Evolutionary conservation across 2,888 invertebrate species (phyloP).

Genomic region (Didymodactylos carnosus): DNA sequence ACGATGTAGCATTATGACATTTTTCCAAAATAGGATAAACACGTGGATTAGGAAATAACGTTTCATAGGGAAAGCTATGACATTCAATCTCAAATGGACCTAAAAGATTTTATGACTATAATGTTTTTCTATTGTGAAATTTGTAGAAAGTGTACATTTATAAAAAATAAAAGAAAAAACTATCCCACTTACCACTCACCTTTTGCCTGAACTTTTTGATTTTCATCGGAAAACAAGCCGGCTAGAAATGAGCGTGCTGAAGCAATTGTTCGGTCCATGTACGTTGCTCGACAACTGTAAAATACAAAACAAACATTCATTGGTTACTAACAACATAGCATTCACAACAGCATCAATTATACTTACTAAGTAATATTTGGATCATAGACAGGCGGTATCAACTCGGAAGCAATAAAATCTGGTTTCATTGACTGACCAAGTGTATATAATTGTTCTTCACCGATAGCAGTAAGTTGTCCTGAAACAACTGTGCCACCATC

Average conservation of each 20-base stretch:
- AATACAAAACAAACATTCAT: not conserved
- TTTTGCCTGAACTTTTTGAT: not conserved
- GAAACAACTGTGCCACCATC: not conserved
- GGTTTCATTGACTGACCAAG: not conserved
- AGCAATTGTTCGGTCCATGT: not conserved
- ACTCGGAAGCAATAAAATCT: not conserved
- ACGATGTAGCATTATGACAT: not conserved
- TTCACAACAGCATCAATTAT: not conserved
- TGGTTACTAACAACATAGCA: not conserved
- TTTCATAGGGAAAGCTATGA: not conserved
- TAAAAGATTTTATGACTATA: no score
- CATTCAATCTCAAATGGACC: not conserved
- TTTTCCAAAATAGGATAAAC: not conserved
- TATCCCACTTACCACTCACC: no score
- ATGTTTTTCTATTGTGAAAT: no score
- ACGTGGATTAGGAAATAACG: not conserved
- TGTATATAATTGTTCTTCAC: constrained; percentile 11
- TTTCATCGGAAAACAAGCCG: not conserved
- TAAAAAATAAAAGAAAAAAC: no score
- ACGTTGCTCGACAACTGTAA: constrained; percentile 3
- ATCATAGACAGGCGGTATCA: constrained; percentile 1
- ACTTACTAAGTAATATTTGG: constrained; percentile 5
- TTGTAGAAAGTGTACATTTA: no score
- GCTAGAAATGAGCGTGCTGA: constrained; percentile 8
- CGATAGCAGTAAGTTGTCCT: constrained; percentile 5